A percentile compares a stretch with the other conserved stretches of the same genome.
Evolutionary conservation across 2,888 invertebrate species (phyloP).

Genomic region (Nymphalis polychloros): DNA sequence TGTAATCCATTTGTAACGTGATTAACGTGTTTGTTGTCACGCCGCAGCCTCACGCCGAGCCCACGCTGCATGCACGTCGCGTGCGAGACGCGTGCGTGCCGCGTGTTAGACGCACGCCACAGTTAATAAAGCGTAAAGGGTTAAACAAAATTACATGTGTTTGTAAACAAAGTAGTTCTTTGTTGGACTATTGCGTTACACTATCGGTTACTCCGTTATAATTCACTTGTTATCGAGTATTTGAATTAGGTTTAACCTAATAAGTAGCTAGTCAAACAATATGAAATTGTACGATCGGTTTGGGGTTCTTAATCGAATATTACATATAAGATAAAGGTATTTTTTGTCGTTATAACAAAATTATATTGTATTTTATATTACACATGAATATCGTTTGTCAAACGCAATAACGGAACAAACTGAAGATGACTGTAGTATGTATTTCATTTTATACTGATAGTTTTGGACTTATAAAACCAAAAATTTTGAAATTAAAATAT

Average conservation of each 20-base stretch:
- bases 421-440: too few species aligned
- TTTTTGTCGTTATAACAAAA: neutral
- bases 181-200: constrained; percentile 13
- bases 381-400: neutral
- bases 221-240: constrained; percentile 26
- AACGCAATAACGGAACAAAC: too few species aligned
- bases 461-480: too few species aligned
- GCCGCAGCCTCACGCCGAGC: constrained; percentile 29
- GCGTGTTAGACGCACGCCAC: constrained; percentile 35
- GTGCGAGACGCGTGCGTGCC: constrained; percentile 37
- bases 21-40: constrained; percentile 48
- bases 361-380: neutral
- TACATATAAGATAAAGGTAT: neutral
- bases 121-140: constrained; percentile 44
- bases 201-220: neutral
- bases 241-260: constrained; percentile 25
- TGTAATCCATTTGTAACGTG: constrained; percentile 48
- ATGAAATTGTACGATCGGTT: neutral
- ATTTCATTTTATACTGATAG: too few species aligned
- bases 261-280: constrained; percentile 17
- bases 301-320: constrained; percentile 13
- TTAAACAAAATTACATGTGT: constrained; percentile 39
- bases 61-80: constrained; percentile 40
- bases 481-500: too few species aligned
- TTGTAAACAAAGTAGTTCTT: constrained; percentile 34